phyloP scores from a whole-genome alignment of 2,797 vertebrate species.

The Pyrocephalus nanus region DNA sequence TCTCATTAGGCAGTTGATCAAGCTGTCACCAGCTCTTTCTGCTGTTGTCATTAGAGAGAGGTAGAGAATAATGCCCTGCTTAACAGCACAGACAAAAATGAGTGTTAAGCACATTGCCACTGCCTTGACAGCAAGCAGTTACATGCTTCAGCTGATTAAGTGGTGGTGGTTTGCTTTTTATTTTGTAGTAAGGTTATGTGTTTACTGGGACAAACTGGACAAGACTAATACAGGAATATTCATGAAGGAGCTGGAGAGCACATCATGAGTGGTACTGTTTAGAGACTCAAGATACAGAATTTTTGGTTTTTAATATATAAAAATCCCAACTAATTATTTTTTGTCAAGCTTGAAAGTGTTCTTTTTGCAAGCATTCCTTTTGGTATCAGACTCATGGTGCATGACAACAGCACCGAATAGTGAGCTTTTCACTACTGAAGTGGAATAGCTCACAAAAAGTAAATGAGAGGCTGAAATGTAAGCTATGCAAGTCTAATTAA shows the following conservation, averaged over 20 bases:
- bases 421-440: background rate
- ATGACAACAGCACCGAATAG: background rate
- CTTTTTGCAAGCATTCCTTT: background rate
- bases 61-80: background rate
- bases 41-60: background rate
- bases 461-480: background rate
- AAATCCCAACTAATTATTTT: background rate
- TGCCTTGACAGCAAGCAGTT: conserved; percentile 36
- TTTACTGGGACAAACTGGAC: background rate
- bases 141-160: conserved; percentile 1
- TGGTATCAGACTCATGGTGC: background rate
- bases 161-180: background rate
- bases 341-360: background rate
- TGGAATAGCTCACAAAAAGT: background rate
- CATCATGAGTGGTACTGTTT: background rate
- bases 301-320: background rate
- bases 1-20: conserved; percentile 7
- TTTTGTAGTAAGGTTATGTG: background rate
- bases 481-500: background rate
- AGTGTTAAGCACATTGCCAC: background rate
- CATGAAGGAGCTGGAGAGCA: background rate
- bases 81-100: background rate
- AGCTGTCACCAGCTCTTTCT: background rate
- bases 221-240: background rate
- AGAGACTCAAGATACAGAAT: background rate